These are phyloP conservation scores for Hyperopisus bebe DNA, from an alignment of 2,113 vertebrate genomes.

Conservation along the genomic window DNA sequence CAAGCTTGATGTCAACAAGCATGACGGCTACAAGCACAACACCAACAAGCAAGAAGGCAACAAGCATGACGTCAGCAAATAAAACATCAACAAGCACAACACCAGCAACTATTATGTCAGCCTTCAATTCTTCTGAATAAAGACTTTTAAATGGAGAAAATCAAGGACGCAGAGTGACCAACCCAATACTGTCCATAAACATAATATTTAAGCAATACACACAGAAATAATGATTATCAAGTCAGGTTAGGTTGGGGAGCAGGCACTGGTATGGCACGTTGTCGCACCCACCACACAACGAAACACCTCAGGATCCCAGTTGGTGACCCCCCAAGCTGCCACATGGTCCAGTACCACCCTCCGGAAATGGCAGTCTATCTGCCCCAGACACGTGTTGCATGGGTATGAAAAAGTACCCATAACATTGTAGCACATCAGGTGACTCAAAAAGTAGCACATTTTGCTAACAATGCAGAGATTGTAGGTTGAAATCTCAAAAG, in stretches of 20 bases:
- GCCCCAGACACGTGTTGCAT: background rate
- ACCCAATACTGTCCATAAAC: background rate
- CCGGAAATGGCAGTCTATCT: background rate
- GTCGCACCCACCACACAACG: background rate
- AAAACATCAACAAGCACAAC: background rate
- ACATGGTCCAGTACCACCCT: background rate
- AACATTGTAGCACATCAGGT: background rate
- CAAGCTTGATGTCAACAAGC: too few species aligned
- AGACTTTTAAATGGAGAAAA: background rate
- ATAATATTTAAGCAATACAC: background rate
- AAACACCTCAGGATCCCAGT: background rate
- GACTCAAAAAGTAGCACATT: background rate
- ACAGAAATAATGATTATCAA: background rate
- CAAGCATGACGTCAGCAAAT: background rate
- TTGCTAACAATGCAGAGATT: background rate
- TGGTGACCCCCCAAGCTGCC: background rate
- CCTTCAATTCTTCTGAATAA: background rate
- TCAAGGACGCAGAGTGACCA: background rate
- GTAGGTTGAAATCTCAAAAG: background rate
- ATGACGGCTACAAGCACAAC: too few species aligned
- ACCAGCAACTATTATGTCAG: background rate
- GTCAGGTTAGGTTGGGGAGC: background rate
- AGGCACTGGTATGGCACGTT: background rate
- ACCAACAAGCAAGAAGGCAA: too few species aligned
- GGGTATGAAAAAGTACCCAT: background rate